These are phyloP conservation scores for Lepilemur ruficaudatus DNA, from an alignment of 2,797 vertebrate species.

Conservation along the genomic window DNA sequence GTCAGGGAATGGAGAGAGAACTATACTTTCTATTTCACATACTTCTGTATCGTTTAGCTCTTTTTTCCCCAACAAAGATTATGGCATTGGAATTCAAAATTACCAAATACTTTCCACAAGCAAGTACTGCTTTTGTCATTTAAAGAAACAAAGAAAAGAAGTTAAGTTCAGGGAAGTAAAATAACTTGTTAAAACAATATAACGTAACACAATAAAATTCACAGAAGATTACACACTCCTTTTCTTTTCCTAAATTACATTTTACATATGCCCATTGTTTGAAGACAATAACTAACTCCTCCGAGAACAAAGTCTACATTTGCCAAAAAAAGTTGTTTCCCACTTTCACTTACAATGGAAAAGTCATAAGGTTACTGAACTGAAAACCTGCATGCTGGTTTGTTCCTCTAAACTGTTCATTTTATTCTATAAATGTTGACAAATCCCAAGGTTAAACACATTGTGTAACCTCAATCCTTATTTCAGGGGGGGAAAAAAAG, in stretches of 20 bases:
- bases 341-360: slow-evolving; percentile 60
- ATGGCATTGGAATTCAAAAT: neutral
- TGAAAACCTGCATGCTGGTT: slow-evolving; percentile 32
- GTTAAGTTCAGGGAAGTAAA: slow-evolving; percentile 8
- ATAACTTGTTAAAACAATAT: neutral
- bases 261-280: slow-evolving; percentile 45
- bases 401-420: slow-evolving; percentile 27
- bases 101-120: neutral
- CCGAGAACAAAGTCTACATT: slow-evolving; percentile 44
- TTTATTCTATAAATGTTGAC: slow-evolving; percentile 60
- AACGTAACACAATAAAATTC: slow-evolving; percentile 24
- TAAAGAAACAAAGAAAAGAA: neutral
- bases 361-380: slow-evolving; percentile 48
- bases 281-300: slow-evolving; percentile 46
- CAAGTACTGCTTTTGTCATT: slow-evolving; percentile 30
- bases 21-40: neutral
- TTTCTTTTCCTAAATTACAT: slow-evolving; percentile 57
- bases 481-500: neutral
- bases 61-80: slow-evolving; percentile 21
- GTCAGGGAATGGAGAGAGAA: neutral
- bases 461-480: slow-evolving; percentile 35
- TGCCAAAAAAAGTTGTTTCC: slow-evolving; percentile 27
- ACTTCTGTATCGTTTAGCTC: neutral
- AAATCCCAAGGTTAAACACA: slow-evolving; percentile 65
- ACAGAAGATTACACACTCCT: slow-evolving; percentile 28